Evolutionary conservation across 1,140 invertebrate genomes (phyloP).

Genomic region (Lucilia cuprina): DNA sequence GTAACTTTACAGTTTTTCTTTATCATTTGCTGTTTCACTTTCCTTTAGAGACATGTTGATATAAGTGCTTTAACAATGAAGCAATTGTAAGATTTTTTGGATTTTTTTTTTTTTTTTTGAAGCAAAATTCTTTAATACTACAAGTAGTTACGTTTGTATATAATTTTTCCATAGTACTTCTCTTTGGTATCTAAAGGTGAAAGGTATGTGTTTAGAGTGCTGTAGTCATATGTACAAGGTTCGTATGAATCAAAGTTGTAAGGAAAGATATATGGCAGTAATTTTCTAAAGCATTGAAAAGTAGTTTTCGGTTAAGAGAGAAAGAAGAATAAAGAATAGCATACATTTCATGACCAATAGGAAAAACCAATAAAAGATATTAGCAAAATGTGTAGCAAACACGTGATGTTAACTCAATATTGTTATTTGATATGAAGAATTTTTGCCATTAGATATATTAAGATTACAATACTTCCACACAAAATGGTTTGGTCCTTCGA

Average conservation of each 20-base stretch:
- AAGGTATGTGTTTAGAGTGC: not conserved
- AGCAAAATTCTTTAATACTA: not conserved
- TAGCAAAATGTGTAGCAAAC: too few relatives aligned
- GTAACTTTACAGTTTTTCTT: not conserved
- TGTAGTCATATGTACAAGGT: not conserved
- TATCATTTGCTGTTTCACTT: not conserved
- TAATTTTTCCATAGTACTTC: not conserved
- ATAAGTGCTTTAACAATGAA: not conserved
- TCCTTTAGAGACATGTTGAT: not conserved
- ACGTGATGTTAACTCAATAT: too few relatives aligned
- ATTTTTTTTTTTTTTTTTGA: not conserved
- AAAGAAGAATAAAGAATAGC: not conserved
- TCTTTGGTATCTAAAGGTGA: slow-evolving; percentile 9
- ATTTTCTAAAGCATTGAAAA: slow-evolving; percentile 15
- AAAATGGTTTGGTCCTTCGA: too few relatives aligned
- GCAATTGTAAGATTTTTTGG: not conserved
- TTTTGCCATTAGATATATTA: too few relatives aligned
- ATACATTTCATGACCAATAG: not conserved
- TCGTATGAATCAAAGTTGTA: slow-evolving; percentile 8
- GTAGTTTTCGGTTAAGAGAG: not conserved
- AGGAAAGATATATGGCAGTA: not conserved
- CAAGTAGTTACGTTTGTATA: not conserved
- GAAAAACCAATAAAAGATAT: not conserved
- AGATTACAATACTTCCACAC: too few relatives aligned
- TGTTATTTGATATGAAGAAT: too few relatives aligned